Conservation (phyloP, 2,113 vertebrate species). For the Apus apus region DNA sequence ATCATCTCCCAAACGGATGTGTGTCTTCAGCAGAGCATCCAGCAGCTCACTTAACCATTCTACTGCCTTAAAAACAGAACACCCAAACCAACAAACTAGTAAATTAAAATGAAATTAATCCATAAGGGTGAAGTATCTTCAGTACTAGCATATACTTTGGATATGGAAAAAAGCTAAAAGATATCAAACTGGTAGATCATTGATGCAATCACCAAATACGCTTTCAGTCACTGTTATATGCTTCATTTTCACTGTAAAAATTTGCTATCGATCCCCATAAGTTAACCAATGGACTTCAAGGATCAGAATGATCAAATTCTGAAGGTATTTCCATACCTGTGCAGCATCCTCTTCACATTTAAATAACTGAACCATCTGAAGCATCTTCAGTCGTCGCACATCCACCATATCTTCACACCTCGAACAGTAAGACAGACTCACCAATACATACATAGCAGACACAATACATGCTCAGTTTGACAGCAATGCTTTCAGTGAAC, state of each 20-base stretch:
- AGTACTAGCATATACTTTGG: not conserved
- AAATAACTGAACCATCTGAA: slow-evolving; percentile 98
- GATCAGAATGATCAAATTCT: not conserved
- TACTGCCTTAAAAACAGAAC: slow-evolving; percentile 81
- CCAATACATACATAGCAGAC: not conserved
- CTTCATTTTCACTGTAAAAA: not conserved
- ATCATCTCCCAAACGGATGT: slow-evolving; percentile 91
- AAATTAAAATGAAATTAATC: not conserved
- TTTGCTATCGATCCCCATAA: not conserved
- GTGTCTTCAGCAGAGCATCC: slow-evolving; percentile 95
- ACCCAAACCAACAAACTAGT: not conserved
- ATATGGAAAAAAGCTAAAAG: not conserved
- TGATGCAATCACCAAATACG: not conserved
- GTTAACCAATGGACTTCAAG: not conserved
- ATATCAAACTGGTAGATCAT: not conserved
- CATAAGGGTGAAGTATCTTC: not conserved
- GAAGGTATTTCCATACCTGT: slow-evolving; percentile 74
- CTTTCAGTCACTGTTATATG: not conserved
- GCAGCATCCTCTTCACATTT: slow-evolving; percentile 98
- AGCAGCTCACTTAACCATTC: slow-evolving; percentile 96
- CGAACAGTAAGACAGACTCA: not conserved
- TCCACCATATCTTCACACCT: slow-evolving; percentile 96
- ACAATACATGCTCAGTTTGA: not conserved
- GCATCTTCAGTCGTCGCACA: slow-evolving; percentile 94
- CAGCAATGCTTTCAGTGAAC: not conserved